A percentile compares a stretch with the other conserved stretches of the same genome.
Evolutionary conservation across 2,888 invertebrate species (phyloP).

Genomic region (Campoletis raptor): DNA sequence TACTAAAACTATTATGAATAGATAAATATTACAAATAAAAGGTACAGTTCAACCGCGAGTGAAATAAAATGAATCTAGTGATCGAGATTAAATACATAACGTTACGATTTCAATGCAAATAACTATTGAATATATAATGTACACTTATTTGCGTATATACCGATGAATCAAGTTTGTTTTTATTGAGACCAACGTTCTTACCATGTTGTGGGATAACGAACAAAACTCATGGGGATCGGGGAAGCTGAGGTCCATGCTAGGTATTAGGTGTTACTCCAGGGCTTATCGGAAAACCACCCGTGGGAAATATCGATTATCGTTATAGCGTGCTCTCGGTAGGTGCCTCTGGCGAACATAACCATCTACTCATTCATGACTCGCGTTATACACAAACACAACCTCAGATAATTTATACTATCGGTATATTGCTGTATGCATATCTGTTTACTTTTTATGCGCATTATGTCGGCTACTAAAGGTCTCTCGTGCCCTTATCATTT

Average conservation of each 20-base stretch:
- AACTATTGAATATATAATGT: background rate
- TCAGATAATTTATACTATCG: slow-evolving; percentile 49
- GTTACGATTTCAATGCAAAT: slow-evolving; percentile 4
- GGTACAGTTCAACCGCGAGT: too few relatives aligned
- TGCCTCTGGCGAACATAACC: slow-evolving; percentile 56
- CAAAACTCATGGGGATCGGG: slow-evolving; percentile 59
- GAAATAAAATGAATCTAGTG: background rate
- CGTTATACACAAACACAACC: slow-evolving; percentile 40
- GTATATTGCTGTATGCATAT: slow-evolving; percentile 36
- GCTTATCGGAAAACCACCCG: slow-evolving; percentile 70
- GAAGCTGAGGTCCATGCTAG: slow-evolving; percentile 45
- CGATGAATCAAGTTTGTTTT: slow-evolving; percentile 39
- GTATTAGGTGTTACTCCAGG: slow-evolving; percentile 66
- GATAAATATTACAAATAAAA: background rate
- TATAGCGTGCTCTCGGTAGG: slow-evolving; percentile 46
- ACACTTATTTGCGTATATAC: background rate
- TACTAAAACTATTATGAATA: background rate
- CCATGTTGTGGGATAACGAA: slow-evolving; percentile 54
- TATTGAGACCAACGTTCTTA: slow-evolving; percentile 56
- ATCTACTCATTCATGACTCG: slow-evolving; percentile 53
- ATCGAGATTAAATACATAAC: background rate
- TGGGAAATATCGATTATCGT: slow-evolving; percentile 69
- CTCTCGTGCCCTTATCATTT: slow-evolving; percentile 52
- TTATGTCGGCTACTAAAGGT: slow-evolving; percentile 56
- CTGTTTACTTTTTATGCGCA: slow-evolving; percentile 43